phyloP scores from a whole-genome alignment of 2,888 invertebrate species.

The Dryomyza anilis region DNA sequence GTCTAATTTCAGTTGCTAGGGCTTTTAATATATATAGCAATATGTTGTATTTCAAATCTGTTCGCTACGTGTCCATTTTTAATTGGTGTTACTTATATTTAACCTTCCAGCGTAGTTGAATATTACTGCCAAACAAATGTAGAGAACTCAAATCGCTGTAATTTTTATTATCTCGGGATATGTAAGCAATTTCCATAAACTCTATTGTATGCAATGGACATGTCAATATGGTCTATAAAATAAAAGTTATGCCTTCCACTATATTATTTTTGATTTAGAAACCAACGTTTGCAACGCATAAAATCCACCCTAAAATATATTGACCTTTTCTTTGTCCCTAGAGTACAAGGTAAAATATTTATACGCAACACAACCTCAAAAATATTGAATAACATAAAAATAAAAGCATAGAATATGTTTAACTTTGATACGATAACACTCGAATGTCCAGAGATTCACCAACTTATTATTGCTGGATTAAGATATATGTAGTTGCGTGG shows the following conservation, averaged over 20 bases:
- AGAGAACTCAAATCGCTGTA: too few species aligned
- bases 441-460: neutral
- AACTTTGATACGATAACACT: conserved; percentile 15
- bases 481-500: conserved; percentile 7
- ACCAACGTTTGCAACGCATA: neutral
- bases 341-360: conserved; percentile 31
- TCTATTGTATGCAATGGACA: conserved; percentile 46
- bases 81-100: too few species aligned
- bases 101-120: too few species aligned
- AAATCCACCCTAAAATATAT: conserved; percentile 25
- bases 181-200: conserved; percentile 23
- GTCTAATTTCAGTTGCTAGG: too few species aligned
- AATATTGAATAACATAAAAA: conserved; percentile 32
- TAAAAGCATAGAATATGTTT: neutral
- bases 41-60: too few species aligned
- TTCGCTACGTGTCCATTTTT: too few species aligned
- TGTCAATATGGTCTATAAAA: conserved; percentile 49
- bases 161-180: conserved; percentile 47
- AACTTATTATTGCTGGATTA: conserved; percentile 25
- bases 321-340: conserved; percentile 28
- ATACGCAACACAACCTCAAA: conserved; percentile 25
- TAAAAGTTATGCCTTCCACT: conserved; percentile 32
- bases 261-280: conserved; percentile 18
- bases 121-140: too few species aligned
- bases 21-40: too few species aligned